Percentiles rank a stretch among this genome's conserved stretches.
Evolutionary conservation across 2,113 vertebrate species (phyloP).

Genomic region (Cisticola juncidis): DNA sequence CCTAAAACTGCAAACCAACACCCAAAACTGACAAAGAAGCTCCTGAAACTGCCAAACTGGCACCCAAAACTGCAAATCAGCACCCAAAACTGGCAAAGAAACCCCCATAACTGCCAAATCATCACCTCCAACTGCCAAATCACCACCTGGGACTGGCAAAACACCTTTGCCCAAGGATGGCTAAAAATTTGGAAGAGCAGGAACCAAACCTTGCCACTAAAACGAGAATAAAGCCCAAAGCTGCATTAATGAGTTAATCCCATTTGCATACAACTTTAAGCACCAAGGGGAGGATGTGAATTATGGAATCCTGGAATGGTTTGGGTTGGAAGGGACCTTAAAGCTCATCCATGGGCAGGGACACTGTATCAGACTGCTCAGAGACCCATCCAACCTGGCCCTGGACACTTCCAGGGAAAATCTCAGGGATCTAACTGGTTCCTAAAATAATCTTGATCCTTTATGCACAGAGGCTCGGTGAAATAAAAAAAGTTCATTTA

Average conservation of each 20-base stretch:
- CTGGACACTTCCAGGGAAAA: not conserved
- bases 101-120: not conserved
- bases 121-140: not conserved
- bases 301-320: not conserved
- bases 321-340: not conserved
- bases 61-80: accelerated
- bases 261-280: not conserved
- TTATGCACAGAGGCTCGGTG: not conserved
- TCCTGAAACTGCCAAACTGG: too few relatives aligned
- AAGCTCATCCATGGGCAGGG: not conserved
- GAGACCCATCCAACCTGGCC: not conserved
- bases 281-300: not conserved
- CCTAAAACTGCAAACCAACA: accelerated
- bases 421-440: not conserved
- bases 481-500: not conserved
- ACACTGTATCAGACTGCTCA: not conserved
- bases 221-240: not conserved
- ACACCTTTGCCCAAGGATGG: not conserved
- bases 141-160: not conserved
- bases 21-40: not conserved
- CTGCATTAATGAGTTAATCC: not conserved
- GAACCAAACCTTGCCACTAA: not conserved
- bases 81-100: not conserved
- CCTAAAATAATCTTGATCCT: not conserved
- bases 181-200: not conserved